Conservation (phyloP, 2,797 vertebrate genomes). For the Stomatorhinus walkeri region DNA sequence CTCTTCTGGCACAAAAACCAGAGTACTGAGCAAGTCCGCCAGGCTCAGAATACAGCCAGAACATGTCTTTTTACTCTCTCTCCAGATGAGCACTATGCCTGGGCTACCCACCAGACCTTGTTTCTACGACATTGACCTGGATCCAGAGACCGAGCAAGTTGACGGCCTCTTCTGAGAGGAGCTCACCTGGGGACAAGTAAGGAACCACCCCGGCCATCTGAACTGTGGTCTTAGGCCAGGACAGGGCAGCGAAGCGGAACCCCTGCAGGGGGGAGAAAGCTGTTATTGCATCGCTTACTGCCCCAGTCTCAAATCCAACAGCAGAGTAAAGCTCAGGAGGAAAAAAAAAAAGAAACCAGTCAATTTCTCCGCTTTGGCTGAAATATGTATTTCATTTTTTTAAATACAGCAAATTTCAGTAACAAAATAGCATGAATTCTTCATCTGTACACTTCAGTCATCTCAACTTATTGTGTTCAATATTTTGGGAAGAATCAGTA, state of each 20-base stretch:
- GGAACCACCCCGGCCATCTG: background rate
- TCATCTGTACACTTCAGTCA: background rate
- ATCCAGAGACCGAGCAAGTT: slow-evolving; percentile 80
- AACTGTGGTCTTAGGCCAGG: background rate
- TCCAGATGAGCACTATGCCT: slow-evolving; percentile 96
- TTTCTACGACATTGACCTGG: slow-evolving; percentile 95
- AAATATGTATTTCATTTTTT: background rate
- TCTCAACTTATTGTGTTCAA: background rate
- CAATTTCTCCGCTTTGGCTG: background rate
- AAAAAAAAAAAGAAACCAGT: background rate
- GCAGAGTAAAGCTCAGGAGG: background rate
- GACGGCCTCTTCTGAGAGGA: slow-evolving; percentile 80
- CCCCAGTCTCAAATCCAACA: background rate
- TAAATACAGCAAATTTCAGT: background rate
- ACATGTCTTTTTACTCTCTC: background rate
- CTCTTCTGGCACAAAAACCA: background rate
- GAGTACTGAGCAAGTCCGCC: background rate
- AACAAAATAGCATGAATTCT: background rate
- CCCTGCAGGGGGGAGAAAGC: background rate
- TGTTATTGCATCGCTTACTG: background rate
- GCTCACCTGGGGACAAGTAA: slow-evolving; percentile 30
- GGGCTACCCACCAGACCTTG: slow-evolving; percentile 94
- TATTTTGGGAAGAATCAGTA: background rate
- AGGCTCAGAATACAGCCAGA: background rate
- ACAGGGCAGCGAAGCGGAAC: background rate